A percentile compares a stretch with the other conserved stretches of the same genome.
Conservation (phyloP, 1,140 invertebrate genomes). For the Leptonema lineaticorne region DNA sequence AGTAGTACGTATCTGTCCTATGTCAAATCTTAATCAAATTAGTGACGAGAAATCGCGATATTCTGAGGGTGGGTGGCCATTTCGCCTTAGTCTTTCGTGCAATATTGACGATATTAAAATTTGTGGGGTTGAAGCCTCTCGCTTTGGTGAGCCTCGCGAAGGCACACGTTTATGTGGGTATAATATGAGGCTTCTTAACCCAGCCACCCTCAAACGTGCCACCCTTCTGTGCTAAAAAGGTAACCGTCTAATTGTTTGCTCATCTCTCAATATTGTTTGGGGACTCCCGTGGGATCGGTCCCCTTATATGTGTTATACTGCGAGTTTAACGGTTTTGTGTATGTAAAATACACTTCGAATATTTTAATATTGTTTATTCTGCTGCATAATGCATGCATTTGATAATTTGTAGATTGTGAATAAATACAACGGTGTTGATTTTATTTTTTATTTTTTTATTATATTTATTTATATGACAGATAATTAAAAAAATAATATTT, state of each 20-base stretch:
- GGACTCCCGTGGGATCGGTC: slow-evolving; percentile 35
- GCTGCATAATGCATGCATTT: no score
- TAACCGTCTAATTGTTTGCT: slow-evolving; percentile 44
- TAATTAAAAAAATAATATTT: no score
- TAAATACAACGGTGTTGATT: no score
- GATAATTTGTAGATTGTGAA: no score
- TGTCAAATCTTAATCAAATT: slow-evolving; percentile 43
- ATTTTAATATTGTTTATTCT: no score
- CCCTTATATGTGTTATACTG: slow-evolving; percentile 30
- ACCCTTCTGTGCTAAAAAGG: slow-evolving; percentile 36
- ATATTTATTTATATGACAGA: no score
- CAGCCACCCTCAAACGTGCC: slow-evolving; percentile 39
- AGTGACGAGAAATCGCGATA: slow-evolving; percentile 19
- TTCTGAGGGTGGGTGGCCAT: slow-evolving; percentile 26
- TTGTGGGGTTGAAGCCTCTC: slow-evolving; percentile 29
- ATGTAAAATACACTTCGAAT: no score
- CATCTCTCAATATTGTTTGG: slow-evolving; percentile 44
- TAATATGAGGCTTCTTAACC: slow-evolving; percentile 40
- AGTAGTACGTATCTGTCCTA: slow-evolving; percentile 42
- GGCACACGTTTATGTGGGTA: slow-evolving; percentile 26
- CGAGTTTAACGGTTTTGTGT: slow-evolving; percentile 29
- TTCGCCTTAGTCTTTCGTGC: slow-evolving; percentile 27
- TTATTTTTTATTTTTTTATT: no score
- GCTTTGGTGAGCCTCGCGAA: slow-evolving; percentile 12
- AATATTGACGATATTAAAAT: slow-evolving; percentile 43